Evolutionary conservation across 1,140 invertebrate genomes (phyloP), one percentile per base, ranked within the genome.

Genomic region (Diabrotica virgifera): DNA sequence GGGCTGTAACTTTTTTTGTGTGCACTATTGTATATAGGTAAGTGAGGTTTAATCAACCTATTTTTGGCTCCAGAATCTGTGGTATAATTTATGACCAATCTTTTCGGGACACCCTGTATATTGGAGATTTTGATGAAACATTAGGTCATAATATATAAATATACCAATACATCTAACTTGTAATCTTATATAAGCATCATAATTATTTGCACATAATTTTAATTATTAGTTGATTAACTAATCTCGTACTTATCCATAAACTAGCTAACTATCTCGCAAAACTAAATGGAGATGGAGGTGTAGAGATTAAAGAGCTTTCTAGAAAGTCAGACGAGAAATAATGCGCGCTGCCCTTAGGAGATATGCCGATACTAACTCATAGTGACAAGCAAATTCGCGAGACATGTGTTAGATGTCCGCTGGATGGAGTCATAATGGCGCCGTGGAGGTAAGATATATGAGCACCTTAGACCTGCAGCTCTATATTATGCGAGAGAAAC

Each of bases 311-410:
- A 77, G 73, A 74, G 77, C 76, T 77, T 78, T 76, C 66, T 67
- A 66, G 52, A 68, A 70, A 77, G 76, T 77, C 72, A 64, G 77
- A 77, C 75, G 70, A 72, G 70, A 76, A 77, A 73, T 78, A 77
- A 76, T 76, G 76, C 37, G 70, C 60, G 67, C 74, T 77, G 74
- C 71, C 72, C 72, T 66, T 53, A 60, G 67, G 76, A 78, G 76
- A 78, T 77, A 78, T 77, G 76, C 75, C 76, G 76, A 77, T 78
- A 78, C 70, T 77, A 78, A 78, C 77, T 77, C 77, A 76, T 73
- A 58, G 65, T 75, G 77, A 78, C 77, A 76, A 60, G 64, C 72
- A 76, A 77, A 78, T 77, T 77, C 76, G 64, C 68, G 68, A 72
- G 75, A 78, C 77, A 78, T 76, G 76, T 78, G 77, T 78, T 77